A percentile compares a stretch with the other conserved stretches of the same genome.
phyloP scores from a whole-genome alignment of 92 coral and sea anemone genomes.

The Palythoa grandis region DNA sequence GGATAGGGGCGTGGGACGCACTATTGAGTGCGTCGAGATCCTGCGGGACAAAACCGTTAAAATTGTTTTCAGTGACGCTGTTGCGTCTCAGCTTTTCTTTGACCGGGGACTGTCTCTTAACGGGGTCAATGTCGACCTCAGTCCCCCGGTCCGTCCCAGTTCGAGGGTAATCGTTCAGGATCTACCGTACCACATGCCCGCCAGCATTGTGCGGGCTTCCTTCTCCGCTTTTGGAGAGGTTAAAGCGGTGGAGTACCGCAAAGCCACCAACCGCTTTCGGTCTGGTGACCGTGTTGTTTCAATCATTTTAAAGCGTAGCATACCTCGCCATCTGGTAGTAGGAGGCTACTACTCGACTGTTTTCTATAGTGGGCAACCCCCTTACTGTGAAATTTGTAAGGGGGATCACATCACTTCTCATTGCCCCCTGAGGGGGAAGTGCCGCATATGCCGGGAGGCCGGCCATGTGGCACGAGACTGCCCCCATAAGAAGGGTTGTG shows the following conservation, averaged over 20 bases:
- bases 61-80: background rate
- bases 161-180: no score
- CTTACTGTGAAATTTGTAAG: no score
- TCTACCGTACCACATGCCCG: no score
- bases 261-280: background rate
- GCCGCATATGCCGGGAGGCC: background rate
- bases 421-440: background rate
- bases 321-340: background rate
- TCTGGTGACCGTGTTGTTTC: background rate
- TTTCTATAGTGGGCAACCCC: background rate
- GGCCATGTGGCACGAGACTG: background rate
- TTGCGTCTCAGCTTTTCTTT: background rate
- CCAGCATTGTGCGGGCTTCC: no score
- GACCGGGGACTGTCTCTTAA: background rate
- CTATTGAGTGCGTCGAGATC: background rate
- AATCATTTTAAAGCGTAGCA: background rate
- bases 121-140: background rate
- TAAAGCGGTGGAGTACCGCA: background rate
- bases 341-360: background rate
- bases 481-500: no score
- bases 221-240: background rate
- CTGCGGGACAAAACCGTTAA: background rate
- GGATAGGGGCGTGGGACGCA: background rate
- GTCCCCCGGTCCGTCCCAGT: no score
- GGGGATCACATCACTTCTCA: no score